phyloP scores from a whole-genome alignment of 1,140 invertebrate genomes.

The Copidosoma floridanum region DNA sequence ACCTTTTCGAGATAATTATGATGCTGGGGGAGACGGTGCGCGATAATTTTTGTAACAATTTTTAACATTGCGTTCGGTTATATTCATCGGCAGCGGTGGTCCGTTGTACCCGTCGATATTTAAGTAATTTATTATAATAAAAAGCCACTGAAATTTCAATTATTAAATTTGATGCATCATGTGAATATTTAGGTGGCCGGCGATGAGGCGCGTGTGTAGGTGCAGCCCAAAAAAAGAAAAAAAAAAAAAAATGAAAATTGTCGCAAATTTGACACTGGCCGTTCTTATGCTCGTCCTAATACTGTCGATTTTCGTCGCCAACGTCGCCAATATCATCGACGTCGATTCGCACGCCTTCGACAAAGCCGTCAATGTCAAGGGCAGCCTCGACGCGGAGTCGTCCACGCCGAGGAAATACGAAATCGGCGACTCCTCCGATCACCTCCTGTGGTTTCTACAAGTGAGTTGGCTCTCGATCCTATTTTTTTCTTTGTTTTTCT shows the following conservation, averaged over 20 bases:
- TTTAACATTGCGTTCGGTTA: too few species aligned
- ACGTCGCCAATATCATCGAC: constrained; percentile 59
- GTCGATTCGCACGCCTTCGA: constrained; percentile 45
- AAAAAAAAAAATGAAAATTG: constrained; percentile 59
- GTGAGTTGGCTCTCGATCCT: constrained; percentile 57
- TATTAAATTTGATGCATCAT: too few species aligned
- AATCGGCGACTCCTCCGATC: constrained; percentile 58
- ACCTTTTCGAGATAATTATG: too few species aligned
- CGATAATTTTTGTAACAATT: too few species aligned
- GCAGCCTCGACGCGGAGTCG: constrained; percentile 11
- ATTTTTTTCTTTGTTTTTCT: neutral
- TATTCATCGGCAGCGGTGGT: too few species aligned
- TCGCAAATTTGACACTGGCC: constrained; percentile 52
- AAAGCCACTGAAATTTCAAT: too few species aligned
- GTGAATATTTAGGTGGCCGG: too few species aligned
- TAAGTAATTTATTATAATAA: too few species aligned
- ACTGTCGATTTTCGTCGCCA: constrained; percentile 59
- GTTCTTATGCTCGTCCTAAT: constrained; percentile 56
- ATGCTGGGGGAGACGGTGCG: too few species aligned
- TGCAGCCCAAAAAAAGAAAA: too few species aligned
- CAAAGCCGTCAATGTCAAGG: constrained; percentile 18
- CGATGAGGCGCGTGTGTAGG: too few species aligned
- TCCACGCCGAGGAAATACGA: constrained; percentile 48
- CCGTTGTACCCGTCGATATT: too few species aligned
- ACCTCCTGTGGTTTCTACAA: constrained; percentile 77